Conservation (phyloP, 2,888 invertebrate species). For the Brachypalpus laphriformis region DNA sequence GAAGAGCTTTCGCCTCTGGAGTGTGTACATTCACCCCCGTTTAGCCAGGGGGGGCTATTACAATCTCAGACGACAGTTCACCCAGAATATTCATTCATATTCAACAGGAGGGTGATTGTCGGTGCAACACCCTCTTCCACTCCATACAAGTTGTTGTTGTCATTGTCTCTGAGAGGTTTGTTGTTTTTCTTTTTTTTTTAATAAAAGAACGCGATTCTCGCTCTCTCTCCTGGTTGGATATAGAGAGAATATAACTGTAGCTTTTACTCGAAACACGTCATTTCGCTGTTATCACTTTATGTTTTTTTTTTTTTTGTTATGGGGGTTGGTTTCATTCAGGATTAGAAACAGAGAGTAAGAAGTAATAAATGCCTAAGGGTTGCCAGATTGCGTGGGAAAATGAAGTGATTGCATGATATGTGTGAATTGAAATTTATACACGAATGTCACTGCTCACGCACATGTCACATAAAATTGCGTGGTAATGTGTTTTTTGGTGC, state of each 20-base stretch:
- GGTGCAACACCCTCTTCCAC: conserved; percentile 52
- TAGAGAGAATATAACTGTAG: conserved; percentile 18
- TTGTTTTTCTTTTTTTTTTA: neutral
- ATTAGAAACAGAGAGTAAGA: conserved; percentile 21
- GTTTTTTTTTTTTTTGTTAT: neutral
- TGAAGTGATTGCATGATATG: conserved; percentile 3
- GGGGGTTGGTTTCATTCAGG: conserved; percentile 40
- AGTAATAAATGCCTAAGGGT: conserved; percentile 29
- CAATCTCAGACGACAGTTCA: conserved; percentile 44
- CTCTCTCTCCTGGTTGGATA: conserved; percentile 19
- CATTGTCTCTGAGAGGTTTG: conserved; percentile 4
- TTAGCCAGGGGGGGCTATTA: neutral
- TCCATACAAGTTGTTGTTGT: conserved; percentile 4
- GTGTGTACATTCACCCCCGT: neutral
- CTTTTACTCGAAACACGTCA: conserved; percentile 45
- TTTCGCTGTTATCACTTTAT: conserved; percentile 37
- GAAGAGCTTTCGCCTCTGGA: conserved; percentile 49
- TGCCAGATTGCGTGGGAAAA: conserved; percentile 14
- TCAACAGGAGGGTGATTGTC: conserved; percentile 73
- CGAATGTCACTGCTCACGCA: conserved; percentile 18
- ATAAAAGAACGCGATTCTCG: neutral
- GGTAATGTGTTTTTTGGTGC: neutral
- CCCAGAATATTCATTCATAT: conserved; percentile 66
- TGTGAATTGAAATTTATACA: neutral
- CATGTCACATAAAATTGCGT: neutral